phyloP scores from a whole-genome alignment of 64 coral and sea anemone species.

The Actinia tenebrosa region DNA sequence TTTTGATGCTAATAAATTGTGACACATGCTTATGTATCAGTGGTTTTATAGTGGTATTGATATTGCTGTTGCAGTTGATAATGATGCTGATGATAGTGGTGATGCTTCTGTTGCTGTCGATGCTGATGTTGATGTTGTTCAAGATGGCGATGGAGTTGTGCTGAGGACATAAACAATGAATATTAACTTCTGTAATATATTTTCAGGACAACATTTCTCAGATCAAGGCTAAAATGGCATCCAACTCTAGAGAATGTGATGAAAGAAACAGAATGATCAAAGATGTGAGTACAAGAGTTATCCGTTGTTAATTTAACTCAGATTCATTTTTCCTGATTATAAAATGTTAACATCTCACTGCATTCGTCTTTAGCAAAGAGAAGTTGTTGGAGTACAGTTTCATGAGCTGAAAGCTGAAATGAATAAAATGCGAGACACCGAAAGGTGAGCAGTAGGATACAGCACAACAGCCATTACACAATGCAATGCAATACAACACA shows the following conservation, averaged over 20 bases:
- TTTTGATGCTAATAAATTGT: no score
- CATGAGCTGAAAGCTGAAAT: constrained; percentile 99
- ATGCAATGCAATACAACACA: no score
- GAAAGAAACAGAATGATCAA: constrained; percentile 96
- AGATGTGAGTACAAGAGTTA: constrained; percentile 53
- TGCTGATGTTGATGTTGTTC: neutral
- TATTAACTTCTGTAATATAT: neutral
- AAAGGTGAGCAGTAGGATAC: constrained; percentile 38
- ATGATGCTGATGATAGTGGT: no score
- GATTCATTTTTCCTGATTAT: neutral
- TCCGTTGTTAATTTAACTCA: neutral
- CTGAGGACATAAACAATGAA: no score
- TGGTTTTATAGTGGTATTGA: no score
- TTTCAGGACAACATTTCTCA: constrained; percentile 93
- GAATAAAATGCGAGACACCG: constrained; percentile 94
- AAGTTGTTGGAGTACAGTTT: constrained; percentile 94
- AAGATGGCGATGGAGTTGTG: neutral
- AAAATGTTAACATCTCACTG: neutral
- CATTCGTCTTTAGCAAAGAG: constrained; percentile 84
- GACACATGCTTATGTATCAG: no score
- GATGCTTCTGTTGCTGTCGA: neutral
- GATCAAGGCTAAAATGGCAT: constrained; percentile 94
- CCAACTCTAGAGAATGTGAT: constrained; percentile 95
- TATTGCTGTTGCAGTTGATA: no score
- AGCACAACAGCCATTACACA: neutral